Evolutionary conservation across 2,797 vertebrate species (phyloP).

Genomic region (Danionella dracula): DNA sequence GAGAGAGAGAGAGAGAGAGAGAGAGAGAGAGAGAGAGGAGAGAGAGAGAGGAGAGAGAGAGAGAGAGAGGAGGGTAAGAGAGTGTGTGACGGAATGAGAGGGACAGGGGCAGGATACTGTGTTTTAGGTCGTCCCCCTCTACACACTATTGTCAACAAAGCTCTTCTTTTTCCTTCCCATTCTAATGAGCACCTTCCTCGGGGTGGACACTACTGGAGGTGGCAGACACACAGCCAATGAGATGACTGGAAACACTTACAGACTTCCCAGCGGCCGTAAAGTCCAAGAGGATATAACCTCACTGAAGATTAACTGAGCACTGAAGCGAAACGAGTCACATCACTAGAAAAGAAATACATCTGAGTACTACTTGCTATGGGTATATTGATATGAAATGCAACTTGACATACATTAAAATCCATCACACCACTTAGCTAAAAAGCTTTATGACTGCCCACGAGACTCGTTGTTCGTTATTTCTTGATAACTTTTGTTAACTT

Average conservation of each 20-base stretch:
- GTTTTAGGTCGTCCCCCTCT: conserved; percentile 23
- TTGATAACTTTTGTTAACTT: no score
- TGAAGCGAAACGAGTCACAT: not conserved
- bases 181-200: conserved; percentile 35
- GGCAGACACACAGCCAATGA: conserved; percentile 30
- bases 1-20: not conserved
- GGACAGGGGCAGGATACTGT: conserved; percentile 42
- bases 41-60: conserved; percentile 2
- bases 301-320: conserved; percentile 10
- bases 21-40: conserved; percentile 5
- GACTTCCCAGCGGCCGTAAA: not conserved
- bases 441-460: no score
- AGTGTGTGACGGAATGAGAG: conserved; percentile 3
- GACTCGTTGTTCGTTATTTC: no score
- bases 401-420: not conserved
- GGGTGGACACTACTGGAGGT: conserved; percentile 9
- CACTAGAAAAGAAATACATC: not conserved
- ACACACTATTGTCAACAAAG: conserved; percentile 39
- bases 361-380: not conserved
- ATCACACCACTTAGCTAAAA: no score
- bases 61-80: not conserved
- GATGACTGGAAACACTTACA: not conserved
- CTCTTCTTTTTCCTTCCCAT: conserved; percentile 40
- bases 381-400: not conserved
- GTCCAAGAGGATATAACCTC: not conserved